phyloP scores from a whole-genome alignment of 2,888 invertebrate genomes.

The Euzetes globulus region DNA sequence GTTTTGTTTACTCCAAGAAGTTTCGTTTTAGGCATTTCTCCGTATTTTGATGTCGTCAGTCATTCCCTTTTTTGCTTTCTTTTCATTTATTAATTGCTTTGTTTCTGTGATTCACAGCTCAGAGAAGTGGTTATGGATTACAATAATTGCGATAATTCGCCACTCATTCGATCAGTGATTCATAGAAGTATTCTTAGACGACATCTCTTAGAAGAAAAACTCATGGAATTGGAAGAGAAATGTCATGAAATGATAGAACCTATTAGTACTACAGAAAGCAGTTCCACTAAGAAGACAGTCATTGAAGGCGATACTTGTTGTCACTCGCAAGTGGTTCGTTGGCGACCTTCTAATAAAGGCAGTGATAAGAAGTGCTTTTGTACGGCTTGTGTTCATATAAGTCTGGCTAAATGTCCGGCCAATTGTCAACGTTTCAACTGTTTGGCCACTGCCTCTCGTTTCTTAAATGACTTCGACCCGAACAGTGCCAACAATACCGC shows the following conservation, averaged over 20 bases:
- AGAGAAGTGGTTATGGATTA: conserved; percentile 66
- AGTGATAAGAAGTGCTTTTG: conserved; percentile 36
- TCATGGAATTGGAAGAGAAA: conserved; percentile 39
- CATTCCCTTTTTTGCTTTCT: neutral
- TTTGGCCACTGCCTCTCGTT: conserved; percentile 33
- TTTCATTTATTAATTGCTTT: conserved; percentile 20
- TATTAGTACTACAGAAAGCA: neutral
- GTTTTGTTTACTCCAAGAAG: conserved; percentile 70
- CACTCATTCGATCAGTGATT: conserved; percentile 45
- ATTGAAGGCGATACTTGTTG: conserved; percentile 35
- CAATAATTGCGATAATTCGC: conserved; percentile 59
- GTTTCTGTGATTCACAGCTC: conserved; percentile 53
- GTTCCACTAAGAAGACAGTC: neutral
- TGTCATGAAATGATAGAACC: conserved; percentile 37
- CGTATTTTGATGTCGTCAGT: conserved; percentile 64
- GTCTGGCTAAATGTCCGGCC: conserved; percentile 33
- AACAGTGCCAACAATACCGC: conserved; percentile 33
- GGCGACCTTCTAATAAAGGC: conserved; percentile 33
- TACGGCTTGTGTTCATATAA: conserved; percentile 36
- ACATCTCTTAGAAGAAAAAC: conserved; percentile 39
- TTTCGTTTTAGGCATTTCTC: conserved; percentile 59
- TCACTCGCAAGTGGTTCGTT: conserved; percentile 34
- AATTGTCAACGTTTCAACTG: conserved; percentile 35
- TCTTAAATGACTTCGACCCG: conserved; percentile 32
- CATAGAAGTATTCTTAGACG: conserved; percentile 40